Evolutionary conservation across 2,888 invertebrate genomes (phyloP).

Genomic region (Polydrusus cervinus): DNA sequence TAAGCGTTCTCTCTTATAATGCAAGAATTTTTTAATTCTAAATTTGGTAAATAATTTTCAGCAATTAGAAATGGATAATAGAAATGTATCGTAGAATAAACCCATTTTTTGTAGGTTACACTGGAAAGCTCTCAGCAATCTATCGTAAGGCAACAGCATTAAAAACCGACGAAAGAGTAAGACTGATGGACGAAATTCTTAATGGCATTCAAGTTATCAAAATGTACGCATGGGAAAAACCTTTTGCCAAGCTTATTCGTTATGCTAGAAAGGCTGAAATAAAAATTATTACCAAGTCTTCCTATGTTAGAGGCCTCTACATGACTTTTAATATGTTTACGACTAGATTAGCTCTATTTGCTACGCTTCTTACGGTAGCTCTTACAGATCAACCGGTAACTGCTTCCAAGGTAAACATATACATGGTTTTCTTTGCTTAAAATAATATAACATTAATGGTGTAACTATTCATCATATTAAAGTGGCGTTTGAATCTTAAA

Average conservation of each 20-base stretch:
- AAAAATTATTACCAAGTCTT: constrained; percentile 76
- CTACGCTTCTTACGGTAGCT: constrained; percentile 79
- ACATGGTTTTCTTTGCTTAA: background rate
- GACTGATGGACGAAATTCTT: constrained; percentile 96
- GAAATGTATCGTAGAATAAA: too few species aligned
- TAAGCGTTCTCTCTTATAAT: too few species aligned
- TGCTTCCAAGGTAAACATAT: constrained; percentile 77
- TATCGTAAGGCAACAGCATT: constrained; percentile 86
- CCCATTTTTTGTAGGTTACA: constrained; percentile 72
- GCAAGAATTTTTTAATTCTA: too few species aligned
- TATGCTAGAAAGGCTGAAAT: constrained; percentile 75
- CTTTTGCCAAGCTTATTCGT: constrained; percentile 78
- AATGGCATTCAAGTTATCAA: constrained; percentile 92
- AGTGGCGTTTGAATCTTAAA: too few species aligned
- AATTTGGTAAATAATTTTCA: too few species aligned
- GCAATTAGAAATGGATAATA: too few species aligned
- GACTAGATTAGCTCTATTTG: constrained; percentile 81
- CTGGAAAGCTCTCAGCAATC: constrained; percentile 77
- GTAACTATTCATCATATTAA: too few species aligned
- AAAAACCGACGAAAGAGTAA: constrained; percentile 91
- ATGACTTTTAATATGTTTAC: constrained; percentile 88
- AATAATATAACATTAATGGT: too few species aligned
- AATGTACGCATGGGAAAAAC: constrained; percentile 84
- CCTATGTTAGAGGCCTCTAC: constrained; percentile 79
- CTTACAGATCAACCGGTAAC: constrained; percentile 79